Percentiles rank a stretch among this genome's conserved stretches.
Conservation (phyloP, 2,797 vertebrate species). For the Apogon hyalosoma region DNA sequence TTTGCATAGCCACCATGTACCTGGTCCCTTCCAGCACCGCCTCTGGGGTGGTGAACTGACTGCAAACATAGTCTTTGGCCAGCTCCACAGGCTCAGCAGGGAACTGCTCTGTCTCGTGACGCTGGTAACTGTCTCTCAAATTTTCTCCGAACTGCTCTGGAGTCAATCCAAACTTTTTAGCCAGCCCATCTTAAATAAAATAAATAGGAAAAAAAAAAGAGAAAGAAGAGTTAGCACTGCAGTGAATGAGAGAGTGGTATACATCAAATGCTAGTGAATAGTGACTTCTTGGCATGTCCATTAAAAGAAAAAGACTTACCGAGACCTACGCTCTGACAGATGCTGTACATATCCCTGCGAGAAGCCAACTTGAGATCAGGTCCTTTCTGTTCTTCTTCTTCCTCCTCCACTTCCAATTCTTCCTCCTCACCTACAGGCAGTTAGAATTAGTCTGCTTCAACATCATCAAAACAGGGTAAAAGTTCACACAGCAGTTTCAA, state of each 20-base stretch:
- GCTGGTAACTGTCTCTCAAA: slow-evolving; percentile 97
- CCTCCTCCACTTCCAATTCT: slow-evolving; percentile 82
- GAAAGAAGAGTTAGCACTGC: not conserved
- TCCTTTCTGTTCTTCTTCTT: slow-evolving; percentile 94
- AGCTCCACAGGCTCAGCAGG: slow-evolving; percentile 96
- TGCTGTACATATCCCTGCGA: slow-evolving; percentile 98
- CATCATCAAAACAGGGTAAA: not conserved
- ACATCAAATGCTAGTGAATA: not conserved
- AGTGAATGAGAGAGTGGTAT: not conserved
- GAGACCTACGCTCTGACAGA: slow-evolving; percentile 95
- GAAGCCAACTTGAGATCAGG: slow-evolving; percentile 98
- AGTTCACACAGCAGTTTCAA: not conserved
- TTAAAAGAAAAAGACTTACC: slow-evolving; percentile 79
- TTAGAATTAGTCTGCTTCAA: not conserved
- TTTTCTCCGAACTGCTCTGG: slow-evolving; percentile 99
- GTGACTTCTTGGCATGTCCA: not conserved
- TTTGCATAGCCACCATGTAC: slow-evolving; percentile 99
- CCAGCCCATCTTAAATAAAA: slow-evolving; percentile 88
- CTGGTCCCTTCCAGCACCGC: slow-evolving; percentile 95
- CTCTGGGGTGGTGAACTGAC: slow-evolving; percentile 93
- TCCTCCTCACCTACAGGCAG: slow-evolving; percentile 85
- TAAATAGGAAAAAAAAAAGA: not conserved
- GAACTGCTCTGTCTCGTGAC: slow-evolving; percentile 98
- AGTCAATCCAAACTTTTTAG: slow-evolving; percentile 98
- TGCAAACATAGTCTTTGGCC: slow-evolving; percentile 98